Evolutionary conservation across 2,797 vertebrate genomes (phyloP).

Genomic region (Dryobates pubescens): DNA sequence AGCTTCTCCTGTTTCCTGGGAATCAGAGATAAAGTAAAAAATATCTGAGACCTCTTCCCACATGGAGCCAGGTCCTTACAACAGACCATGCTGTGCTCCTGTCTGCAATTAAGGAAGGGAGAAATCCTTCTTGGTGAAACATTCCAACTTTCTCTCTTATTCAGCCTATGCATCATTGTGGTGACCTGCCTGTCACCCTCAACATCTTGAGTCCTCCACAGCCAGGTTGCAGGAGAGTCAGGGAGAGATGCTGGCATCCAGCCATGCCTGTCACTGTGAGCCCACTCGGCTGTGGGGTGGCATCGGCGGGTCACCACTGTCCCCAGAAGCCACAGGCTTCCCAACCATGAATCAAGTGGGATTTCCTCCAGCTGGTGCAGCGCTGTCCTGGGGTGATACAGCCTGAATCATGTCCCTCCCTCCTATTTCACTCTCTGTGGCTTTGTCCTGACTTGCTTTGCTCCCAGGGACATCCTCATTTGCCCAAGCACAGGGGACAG

Average conservation of each 20-base stretch:
- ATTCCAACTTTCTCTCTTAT: neutral
- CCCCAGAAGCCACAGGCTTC: neutral
- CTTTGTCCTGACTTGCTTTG: neutral
- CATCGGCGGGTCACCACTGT: fast-evolving
- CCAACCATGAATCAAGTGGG: neutral
- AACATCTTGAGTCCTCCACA: fast-evolving
- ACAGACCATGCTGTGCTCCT: fast-evolving
- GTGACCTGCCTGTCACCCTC: neutral
- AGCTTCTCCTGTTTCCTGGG: neutral
- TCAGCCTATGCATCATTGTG: neutral
- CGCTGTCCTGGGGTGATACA: neutral
- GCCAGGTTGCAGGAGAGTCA: fast-evolving
- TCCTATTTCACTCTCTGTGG: neutral
- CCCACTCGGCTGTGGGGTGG: neutral
- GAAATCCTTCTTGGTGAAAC: neutral
- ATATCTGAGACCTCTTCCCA: neutral
- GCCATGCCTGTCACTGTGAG: neutral
- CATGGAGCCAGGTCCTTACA: neutral
- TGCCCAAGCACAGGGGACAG: neutral
- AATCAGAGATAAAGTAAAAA: neutral
- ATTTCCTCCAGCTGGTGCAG: neutral
- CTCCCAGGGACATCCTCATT: neutral
- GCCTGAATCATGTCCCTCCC: neutral
- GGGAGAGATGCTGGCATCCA: neutral
- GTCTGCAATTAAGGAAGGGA: neutral